Base-by-base conservation (phyloP, 92 coral and sea anemone genomes). In the Umimayanthus kanabou region DNA sequence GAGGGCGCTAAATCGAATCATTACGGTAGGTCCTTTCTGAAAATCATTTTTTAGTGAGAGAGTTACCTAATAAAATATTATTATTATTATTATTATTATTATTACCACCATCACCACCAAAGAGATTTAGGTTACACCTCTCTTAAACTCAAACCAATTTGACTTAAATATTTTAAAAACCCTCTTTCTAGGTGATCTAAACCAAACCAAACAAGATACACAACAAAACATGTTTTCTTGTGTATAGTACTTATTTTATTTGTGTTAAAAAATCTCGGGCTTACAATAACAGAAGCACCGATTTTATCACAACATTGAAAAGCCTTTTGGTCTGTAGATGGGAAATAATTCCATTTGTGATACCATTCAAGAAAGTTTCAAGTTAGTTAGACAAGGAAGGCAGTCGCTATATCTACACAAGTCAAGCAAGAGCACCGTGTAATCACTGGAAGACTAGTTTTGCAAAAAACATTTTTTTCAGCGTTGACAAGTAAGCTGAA, bases 211-310 rank as follows among this genome's bases (percentile, higher is more conserved):
- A 75, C 49, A 39, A 33, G n/a, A 29, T 18, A 72, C 28, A 33
- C 18, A 43, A 26, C 67, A 79, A 28, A 49, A 30, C 39, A 50
- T 53, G 1, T 16, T 79, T 50, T 79, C n/a, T 49, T 28, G 40
- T 79, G 33, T 79, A 49, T 49, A 13, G 43, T 26, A 69, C 30
- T 83, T 83, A 83, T 83, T 70, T 75, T 70, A 80, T 80, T 80
- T 80, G 87, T 67, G 87, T 45, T 70, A 83, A 83, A 83, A 83
- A 83, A 47, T 81, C 86, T 15, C 65, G 87, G 87, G 73, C 73
- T 80, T 6, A 9, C 49, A 37, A 37, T 58, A 61, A 80, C 78
- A 28, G 74, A 42, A 83, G 66, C 78, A 47, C 87, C 77, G 65
- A 39, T 83, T 40, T 83, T 83, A 83, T 53, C 67, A 83, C 87